Evolutionary conservation across 2,888 invertebrate species (phyloP).

Genomic region (Lutraria lutraria): DNA sequence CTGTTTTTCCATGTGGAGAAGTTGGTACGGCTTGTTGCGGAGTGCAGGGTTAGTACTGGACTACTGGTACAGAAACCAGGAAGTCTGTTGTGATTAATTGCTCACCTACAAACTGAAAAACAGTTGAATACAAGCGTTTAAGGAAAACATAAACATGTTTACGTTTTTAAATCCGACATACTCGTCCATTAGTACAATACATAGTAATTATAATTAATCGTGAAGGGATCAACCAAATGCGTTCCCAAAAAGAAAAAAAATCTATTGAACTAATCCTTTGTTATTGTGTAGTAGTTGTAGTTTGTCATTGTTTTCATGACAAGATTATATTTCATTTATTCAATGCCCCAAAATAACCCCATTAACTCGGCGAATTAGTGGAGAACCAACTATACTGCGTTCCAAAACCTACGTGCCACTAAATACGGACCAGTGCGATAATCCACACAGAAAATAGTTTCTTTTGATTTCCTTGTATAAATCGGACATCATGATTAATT

Average conservation of each 20-base stretch:
- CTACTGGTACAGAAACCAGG: too few species aligned
- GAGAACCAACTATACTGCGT: background rate
- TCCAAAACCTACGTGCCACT: background rate
- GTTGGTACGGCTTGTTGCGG: too few species aligned
- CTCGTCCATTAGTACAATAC: too few species aligned
- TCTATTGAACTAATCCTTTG: conserved; percentile 2
- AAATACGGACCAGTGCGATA: background rate
- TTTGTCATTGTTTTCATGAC: conserved; percentile 9
- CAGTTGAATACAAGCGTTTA: too few species aligned
- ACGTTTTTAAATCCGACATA: too few species aligned
- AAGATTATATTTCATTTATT: background rate
- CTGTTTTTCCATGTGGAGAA: too few species aligned
- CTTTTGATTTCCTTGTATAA: too few species aligned
- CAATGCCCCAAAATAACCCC: background rate
- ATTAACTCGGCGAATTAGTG: background rate
- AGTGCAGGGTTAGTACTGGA: too few species aligned
- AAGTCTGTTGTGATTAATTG: too few species aligned
- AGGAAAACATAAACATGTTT: too few species aligned
- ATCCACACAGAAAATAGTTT: background rate
- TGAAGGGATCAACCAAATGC: background rate
- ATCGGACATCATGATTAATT: background rate
- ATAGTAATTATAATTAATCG: too few species aligned
- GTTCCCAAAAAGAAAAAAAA: background rate
- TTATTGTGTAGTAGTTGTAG: conserved; percentile 11
- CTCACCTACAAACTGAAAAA: too few species aligned